Conservation (phyloP, 2,113 vertebrate species). For the Gobius niger region DNA sequence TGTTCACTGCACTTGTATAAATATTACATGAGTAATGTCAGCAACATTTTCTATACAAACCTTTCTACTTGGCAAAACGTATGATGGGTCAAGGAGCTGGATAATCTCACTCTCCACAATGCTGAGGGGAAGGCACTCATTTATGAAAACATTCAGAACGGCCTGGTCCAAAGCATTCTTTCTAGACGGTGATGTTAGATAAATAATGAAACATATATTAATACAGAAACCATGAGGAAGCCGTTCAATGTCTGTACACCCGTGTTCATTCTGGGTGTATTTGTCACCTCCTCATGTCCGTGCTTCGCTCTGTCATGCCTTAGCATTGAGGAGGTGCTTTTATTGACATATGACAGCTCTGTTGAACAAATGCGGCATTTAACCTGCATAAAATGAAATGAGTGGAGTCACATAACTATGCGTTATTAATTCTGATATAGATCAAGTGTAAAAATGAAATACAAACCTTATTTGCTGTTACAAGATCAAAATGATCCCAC, state of each 20-base stretch:
- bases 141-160: too few species aligned
- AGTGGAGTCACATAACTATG: too few species aligned
- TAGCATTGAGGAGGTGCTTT: not conserved
- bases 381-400: too few species aligned
- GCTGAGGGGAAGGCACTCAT: not conserved
- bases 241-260: too few species aligned
- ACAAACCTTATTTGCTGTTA: not conserved
- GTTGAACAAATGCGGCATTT: too few species aligned
- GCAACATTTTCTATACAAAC: not conserved
- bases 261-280: conserved; percentile 1
- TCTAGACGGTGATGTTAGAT: too few species aligned
- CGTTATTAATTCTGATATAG: not conserved
- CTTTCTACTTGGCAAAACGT: conserved; percentile 5
- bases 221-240: too few species aligned
- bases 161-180: too few species aligned
- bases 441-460: not conserved
- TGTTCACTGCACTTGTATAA: not conserved
- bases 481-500: not conserved
- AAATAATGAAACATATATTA: too few species aligned
- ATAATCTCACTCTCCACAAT: too few species aligned
- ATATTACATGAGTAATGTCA: not conserved
- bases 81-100: not conserved
- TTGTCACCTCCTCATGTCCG: not conserved
- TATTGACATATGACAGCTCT: too few species aligned
- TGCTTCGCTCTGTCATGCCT: not conserved